These are phyloP conservation scores for Drosophila tripunctata DNA, from an alignment of 2,888 invertebrate genomes.

Conservation along the genomic window DNA sequence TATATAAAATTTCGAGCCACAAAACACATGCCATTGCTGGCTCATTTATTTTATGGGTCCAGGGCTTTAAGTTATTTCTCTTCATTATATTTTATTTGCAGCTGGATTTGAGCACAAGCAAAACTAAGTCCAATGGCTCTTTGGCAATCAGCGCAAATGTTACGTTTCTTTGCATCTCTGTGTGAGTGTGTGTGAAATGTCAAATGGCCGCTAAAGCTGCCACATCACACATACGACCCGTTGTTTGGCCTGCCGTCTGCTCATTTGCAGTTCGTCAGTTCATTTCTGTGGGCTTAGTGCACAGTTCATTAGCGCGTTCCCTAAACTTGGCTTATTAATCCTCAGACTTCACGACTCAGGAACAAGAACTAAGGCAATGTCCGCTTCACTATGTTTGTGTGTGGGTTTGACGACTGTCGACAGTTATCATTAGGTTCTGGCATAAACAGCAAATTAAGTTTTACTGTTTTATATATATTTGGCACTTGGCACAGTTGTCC, in stretches of 20 bases:
- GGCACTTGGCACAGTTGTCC: slow-evolving; percentile 27
- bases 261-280: slow-evolving; percentile 64
- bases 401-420: slow-evolving; percentile 42
- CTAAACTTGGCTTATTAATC: slow-evolving; percentile 74
- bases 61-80: slow-evolving; percentile 76
- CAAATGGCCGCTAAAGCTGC: slow-evolving; percentile 56
- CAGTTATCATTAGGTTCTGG: slow-evolving; percentile 70
- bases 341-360: slow-evolving; percentile 37
- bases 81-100: slow-evolving; percentile 75
- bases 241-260: slow-evolving; percentile 31
- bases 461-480: slow-evolving; percentile 67
- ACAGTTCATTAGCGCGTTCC: slow-evolving; percentile 69
- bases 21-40: slow-evolving; percentile 67
- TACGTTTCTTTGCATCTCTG: slow-evolving; percentile 52
- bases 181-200: slow-evolving; percentile 44
- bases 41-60: slow-evolving; percentile 74
- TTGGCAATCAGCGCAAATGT: slow-evolving; percentile 76
- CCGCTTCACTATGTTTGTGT: too few relatives aligned
- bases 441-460: slow-evolving; percentile 77
- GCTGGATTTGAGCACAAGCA: slow-evolving; percentile 20
- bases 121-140: slow-evolving; percentile 48
- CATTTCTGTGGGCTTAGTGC: slow-evolving; percentile 64
- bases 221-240: slow-evolving; percentile 67
- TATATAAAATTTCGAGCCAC: slow-evolving; percentile 57
- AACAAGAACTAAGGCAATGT: slow-evolving; percentile 10